A percentile compares a stretch with the other conserved stretches of the same genome.
phyloP scores from a whole-genome alignment of 92 coral and sea anemone genomes.

The Pocillopora grandis region DNA sequence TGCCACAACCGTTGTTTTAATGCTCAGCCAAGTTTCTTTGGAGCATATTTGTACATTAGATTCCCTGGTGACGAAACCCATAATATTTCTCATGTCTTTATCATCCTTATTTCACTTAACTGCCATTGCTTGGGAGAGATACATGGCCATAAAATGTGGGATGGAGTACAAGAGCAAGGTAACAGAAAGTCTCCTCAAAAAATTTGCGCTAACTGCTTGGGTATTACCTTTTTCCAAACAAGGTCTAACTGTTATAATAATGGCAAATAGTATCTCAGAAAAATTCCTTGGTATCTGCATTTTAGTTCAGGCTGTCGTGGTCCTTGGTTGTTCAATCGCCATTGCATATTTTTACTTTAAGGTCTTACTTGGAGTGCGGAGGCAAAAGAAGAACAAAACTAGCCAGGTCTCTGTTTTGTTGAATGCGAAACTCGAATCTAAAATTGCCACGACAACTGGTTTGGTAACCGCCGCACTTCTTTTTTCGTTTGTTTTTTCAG shows the following conservation, averaged over 20 bases:
- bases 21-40: neutral
- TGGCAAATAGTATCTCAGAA: neutral
- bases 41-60: neutral
- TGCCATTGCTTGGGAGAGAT: neutral
- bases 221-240: no score
- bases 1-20: neutral
- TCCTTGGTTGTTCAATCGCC: neutral
- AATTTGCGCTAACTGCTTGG: neutral
- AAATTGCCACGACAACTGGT: neutral
- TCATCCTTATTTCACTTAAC: neutral
- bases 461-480: neutral
- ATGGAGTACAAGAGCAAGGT: neutral
- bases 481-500: neutral
- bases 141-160: neutral
- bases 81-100: neutral
- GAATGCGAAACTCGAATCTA: neutral
- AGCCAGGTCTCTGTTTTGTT: neutral
- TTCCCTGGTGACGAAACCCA: neutral
- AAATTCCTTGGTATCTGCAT: no score
- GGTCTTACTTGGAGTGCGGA: neutral
- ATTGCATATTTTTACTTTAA: neutral
- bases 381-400: neutral
- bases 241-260: neutral
- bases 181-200: neutral
- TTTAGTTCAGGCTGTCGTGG: neutral